Conservation (phyloP, 2,797 vertebrate species). For the Eidolon dupreanum region DNA sequence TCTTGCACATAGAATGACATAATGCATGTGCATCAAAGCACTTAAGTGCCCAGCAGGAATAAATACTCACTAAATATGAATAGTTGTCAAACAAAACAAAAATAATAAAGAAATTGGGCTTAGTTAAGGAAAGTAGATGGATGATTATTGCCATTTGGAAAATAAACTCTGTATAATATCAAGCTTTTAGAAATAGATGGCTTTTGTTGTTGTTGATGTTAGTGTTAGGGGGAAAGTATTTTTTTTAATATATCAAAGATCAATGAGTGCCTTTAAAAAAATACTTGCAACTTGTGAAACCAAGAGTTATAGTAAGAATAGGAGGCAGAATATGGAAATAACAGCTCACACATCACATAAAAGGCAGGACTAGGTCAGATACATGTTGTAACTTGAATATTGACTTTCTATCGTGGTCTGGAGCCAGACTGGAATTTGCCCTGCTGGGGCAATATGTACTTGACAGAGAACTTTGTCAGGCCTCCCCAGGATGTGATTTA, state of each 20-base stretch:
- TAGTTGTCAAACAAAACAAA: background rate
- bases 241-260: background rate
- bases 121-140: background rate
- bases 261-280: background rate
- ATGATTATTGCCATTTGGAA: background rate
- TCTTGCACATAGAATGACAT: background rate
- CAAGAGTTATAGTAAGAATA: background rate
- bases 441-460: background rate
- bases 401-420: background rate
- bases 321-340: background rate
- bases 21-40: background rate
- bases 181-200: background rate
- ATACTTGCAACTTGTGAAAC: background rate
- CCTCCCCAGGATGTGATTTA: background rate
- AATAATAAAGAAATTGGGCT: background rate
- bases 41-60: background rate
- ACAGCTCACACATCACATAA: background rate
- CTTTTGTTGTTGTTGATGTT: background rate
- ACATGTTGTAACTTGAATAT: constrained; percentile 16
- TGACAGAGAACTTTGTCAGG: constrained; percentile 25
- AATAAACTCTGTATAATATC: background rate
- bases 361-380: background rate
- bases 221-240: background rate
- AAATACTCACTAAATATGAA: background rate
- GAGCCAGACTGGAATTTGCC: background rate